Base-by-base conservation (phyloP, 1,140 invertebrate species). In the Drosophila gunungcola region DNA sequence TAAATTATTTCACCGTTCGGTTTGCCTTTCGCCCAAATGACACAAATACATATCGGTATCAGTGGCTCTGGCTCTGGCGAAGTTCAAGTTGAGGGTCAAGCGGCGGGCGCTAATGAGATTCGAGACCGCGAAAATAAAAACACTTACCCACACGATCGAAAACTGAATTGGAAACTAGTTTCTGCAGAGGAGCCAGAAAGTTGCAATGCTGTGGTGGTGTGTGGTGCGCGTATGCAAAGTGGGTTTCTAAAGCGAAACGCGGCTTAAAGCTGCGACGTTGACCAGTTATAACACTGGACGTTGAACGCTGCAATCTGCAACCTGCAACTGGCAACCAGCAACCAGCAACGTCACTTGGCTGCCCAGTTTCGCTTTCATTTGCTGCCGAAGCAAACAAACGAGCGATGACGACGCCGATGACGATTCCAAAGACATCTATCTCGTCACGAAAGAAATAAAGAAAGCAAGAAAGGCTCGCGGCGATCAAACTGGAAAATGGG, bases 401-500 rank as follows among this genome's bases (percentile, higher is more conserved):
- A 56, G 53, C 39, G 45, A 29, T 49, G 72, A 58, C 45, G 38
- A 67, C 36, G 69, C 54, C 49, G 76, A 72, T 53, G 60, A 69
- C 53, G 60, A 76, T 16, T 49, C 13, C 39, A 75, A 55, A 75
- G 55, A 80, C 55, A 63, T 55, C 65, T 43, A 63, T 51, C 65
- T 57, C 64, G 72, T 67, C 61, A 69, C 45, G 65, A 70, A 41
- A 39, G 68, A 67, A 77, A n/a, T n/a, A n/a, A n/a, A 82, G 76
- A 83, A 86, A 78, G 58, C 57, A 81, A 84, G 78, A 83, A 86
- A 78, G 62, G 69, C 73, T 52, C 34, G 45, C 45, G 48, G 29
- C 9, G 82, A 86, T 88, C 84, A 88, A 86, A 89, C 84, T 89
- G 84, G 84, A 84, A 89, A 89, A 89, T 80, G 84, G 85, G 62